Percentiles rank a stretch among this genome's conserved stretches.
phyloP scores from a whole-genome alignment of 35 echinoderm and acorn worm species.

The Anneissia japonica region DNA sequence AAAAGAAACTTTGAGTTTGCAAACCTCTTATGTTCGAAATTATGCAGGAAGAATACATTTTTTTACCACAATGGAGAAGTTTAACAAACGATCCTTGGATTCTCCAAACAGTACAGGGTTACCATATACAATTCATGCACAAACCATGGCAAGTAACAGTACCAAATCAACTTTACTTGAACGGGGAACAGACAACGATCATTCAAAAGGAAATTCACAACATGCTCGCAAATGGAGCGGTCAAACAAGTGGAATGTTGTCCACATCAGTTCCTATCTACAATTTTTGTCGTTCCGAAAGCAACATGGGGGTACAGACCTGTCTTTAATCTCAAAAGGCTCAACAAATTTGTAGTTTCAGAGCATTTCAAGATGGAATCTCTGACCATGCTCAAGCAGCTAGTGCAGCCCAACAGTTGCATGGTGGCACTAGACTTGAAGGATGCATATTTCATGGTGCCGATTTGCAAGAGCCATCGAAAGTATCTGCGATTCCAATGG shows the following conservation, averaged over 20 bases:
- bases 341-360: neutral
- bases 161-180: neutral
- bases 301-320: neutral
- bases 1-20: no score
- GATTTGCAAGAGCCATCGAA: neutral
- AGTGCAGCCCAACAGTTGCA: neutral
- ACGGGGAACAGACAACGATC: neutral
- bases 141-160: neutral
- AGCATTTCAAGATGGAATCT: slow-evolving; percentile 8
- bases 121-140: slow-evolving; percentile 3
- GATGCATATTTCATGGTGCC: neutral
- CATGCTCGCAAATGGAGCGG: neutral
- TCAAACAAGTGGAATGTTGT: neutral
- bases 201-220: slow-evolving; percentile 4
- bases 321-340: neutral
- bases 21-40: neutral
- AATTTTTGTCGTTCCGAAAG: slow-evolving; percentile 27
- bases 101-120: slow-evolving; percentile 18
- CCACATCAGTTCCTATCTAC: slow-evolving; percentile 21
- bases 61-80: no score
- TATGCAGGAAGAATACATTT: no score
- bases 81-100: slow-evolving; percentile 6
- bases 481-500: slow-evolving; percentile 37
- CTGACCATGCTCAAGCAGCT: neutral
- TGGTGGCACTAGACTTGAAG: neutral